Base-by-base conservation (phyloP, 2,113 vertebrate species). In the Prinia subflava region DNA sequence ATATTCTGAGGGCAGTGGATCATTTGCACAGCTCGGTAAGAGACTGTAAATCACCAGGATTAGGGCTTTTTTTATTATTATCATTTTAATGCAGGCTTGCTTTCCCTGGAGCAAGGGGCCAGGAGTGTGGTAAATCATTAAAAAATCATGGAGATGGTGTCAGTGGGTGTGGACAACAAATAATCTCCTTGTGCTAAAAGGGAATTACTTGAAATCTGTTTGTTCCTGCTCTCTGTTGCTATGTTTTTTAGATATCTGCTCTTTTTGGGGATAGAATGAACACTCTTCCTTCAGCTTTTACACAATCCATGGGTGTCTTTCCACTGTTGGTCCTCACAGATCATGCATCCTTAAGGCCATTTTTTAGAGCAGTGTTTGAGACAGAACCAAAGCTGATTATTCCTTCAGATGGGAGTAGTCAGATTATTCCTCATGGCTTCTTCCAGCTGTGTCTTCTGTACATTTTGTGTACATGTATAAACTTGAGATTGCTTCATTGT, bases 41-140 rank as follows among this genome's bases (percentile, higher is more conserved):
- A 74, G 59, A 57, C 78, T 37, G 68, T 90, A 94, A 94, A 94
- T 96, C 91, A 92, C 28, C 9, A 42, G 59, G 76, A 80, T 83
- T 85, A 60, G 73, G 33, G 44, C 7, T 31, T 60, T 82, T 87
- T 79, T 67, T 13, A 11, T 39, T 24, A 65, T 83, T 83, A 47
- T 79, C 19, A 69, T 86, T 85, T 88, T 88, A 90, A 65, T 83
- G 68, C 79, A 53, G 83, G 20, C 68, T 84, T 83, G 63, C 37
- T 77, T 94, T 80, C 87, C 83, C 71, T 86, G 59, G 63, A 93
- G 73, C 71, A 57, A 77, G 74, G 59, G 30, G 57, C 71, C 35
- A 65, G 28, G 75, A 92, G 28, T 6, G 10, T 64, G 57, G 37
- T 39, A 19, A 35, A 15, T 88, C 30, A n/a, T 86, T 73, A 55